Conservation (phyloP, 2,888 invertebrate species). For the Oithona nana region DNA sequence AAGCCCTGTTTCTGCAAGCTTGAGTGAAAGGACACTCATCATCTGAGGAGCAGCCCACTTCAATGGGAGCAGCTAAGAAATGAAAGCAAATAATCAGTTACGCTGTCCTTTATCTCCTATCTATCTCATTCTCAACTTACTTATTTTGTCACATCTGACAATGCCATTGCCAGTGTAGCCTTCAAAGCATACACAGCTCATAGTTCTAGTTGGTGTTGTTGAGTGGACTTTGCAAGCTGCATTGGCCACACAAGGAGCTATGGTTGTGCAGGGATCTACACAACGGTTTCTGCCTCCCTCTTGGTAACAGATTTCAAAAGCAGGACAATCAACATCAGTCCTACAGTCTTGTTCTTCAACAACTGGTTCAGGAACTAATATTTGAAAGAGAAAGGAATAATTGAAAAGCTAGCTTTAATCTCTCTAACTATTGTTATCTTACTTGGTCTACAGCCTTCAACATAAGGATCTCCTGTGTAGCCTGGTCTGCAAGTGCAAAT, state of each 20-base stretch:
- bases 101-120: neutral
- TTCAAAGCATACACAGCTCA: conserved; percentile 64
- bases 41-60: neutral
- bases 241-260: conserved; percentile 44
- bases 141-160: conserved; percentile 22
- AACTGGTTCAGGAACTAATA: conserved; percentile 9
- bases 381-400: neutral
- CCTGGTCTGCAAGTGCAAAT: conserved; percentile 40
- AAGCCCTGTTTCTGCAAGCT: conserved; percentile 12
- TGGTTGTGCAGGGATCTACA: conserved; percentile 24
- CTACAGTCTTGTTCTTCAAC: conserved; percentile 16
- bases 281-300: conserved; percentile 64
- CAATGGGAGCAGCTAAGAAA: conserved; percentile 6
- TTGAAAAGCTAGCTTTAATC: neutral
- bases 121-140: neutral
- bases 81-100: neutral
- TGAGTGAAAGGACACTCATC: conserved; percentile 3
- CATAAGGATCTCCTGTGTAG: conserved; percentile 47
- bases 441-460: conserved; percentile 25
- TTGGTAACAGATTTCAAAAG: conserved; percentile 55
- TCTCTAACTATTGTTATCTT: neutral
- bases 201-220: conserved; percentile 63
- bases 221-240: conserved; percentile 68
- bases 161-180: conserved; percentile 71
- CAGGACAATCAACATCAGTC: conserved; percentile 28